phyloP scores from a whole-genome alignment of 1,140 invertebrate genomes.

The Micrasema minimum region DNA sequence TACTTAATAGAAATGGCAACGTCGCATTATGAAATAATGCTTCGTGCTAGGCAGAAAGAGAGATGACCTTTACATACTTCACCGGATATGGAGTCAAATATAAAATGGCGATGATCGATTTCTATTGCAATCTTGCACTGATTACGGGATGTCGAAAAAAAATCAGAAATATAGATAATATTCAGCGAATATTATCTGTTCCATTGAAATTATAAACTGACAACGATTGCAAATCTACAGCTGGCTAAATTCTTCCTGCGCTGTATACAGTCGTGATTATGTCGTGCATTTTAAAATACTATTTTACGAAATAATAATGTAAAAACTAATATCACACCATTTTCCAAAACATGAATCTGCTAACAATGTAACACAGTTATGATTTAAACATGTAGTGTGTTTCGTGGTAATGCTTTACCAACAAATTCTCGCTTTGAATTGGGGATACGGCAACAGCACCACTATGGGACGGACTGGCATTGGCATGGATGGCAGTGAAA shows the following conservation, averaged over 20 bases:
- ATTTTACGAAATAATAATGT: conserved; percentile 18
- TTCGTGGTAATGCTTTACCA: conserved; percentile 34
- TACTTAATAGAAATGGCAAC: background rate
- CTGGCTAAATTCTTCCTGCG: conserved; percentile 9
- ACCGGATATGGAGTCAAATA: background rate
- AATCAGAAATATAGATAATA: conserved; percentile 1
- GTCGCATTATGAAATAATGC: background rate
- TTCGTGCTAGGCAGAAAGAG: background rate
- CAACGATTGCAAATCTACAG: background rate
- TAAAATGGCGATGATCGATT: conserved; percentile 22
- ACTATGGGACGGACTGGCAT: background rate
- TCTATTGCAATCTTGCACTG: conserved; percentile 16
- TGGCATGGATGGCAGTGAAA: no score
- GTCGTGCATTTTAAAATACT: conserved; percentile 11
- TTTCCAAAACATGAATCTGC: conserved; percentile 29
- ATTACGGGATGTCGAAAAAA: conserved; percentile 14
- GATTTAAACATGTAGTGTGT: conserved; percentile 36
- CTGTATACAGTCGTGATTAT: background rate
- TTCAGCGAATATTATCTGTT: background rate
- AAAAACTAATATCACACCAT: conserved; percentile 42
- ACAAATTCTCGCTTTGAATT: conserved; percentile 40
- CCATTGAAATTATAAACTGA: background rate
- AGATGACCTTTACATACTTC: no score
- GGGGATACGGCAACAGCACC: background rate
- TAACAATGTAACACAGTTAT: conserved; percentile 41